Percentiles rank a stretch among this genome's conserved stretches.
Conservation (phyloP, 2,113 vertebrate species). For the Entelurus aequoreus region DNA sequence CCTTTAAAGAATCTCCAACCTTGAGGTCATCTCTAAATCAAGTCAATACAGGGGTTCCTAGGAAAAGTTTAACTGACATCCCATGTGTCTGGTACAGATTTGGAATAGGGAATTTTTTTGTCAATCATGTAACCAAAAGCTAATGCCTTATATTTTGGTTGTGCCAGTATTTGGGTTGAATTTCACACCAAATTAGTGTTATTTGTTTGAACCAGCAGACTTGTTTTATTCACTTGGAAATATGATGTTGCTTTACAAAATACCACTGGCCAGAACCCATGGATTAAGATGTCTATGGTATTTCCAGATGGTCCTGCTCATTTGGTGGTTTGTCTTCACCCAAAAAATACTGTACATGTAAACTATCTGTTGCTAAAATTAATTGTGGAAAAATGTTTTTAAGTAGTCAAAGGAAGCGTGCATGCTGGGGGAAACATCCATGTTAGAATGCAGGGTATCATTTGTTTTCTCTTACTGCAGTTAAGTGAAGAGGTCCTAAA, state of each 20-base stretch:
- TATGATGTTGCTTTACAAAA: neutral
- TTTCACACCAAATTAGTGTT: neutral
- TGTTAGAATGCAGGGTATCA: slow-evolving; percentile 73
- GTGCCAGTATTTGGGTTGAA: neutral
- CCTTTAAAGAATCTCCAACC: neutral
- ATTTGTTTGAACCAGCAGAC: too few relatives aligned
- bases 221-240: neutral
- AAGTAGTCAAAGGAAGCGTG: slow-evolving; percentile 29
- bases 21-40: neutral
- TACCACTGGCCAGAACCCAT: neutral
- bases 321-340: slow-evolving; percentile 51
- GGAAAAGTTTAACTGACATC: neutral
- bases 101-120: neutral
- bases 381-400: slow-evolving; percentile 41
- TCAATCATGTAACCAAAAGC: neutral
- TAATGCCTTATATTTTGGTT: neutral
- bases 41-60: neutral
- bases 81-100: neutral
- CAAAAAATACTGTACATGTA: slow-evolving; percentile 21
- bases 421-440: too few relatives aligned
- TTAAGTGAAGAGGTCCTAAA: slow-evolving; percentile 91
- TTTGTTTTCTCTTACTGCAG: slow-evolving; percentile 96
- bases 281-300: neutral
- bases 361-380: slow-evolving; percentile 39
- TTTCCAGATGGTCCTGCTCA: slow-evolving; percentile 64